These are phyloP conservation scores for Plectrocnemia conspersa DNA, from an alignment of 1,140 invertebrate genomes.

Conservation along the genomic window DNA sequence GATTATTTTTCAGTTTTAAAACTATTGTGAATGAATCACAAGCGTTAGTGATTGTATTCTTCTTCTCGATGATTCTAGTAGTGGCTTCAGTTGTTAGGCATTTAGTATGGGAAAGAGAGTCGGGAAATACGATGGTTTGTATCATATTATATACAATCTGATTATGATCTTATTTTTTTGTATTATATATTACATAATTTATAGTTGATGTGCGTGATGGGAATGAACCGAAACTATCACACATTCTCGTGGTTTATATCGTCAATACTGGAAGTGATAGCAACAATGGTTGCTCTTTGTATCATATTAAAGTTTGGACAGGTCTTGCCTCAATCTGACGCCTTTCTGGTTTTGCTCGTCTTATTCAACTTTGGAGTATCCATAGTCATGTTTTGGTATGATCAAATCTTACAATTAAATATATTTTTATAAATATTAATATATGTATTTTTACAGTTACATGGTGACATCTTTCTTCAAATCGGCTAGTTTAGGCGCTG, in stretches of 20 bases:
- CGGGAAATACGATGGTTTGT: constrained; percentile 60
- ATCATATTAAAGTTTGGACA: constrained; percentile 52
- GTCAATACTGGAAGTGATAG: constrained; percentile 51
- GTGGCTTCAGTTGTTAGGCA: constrained; percentile 58
- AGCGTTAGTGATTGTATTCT: constrained; percentile 57
- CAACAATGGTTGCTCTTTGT: constrained; percentile 50
- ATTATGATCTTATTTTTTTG: neutral
- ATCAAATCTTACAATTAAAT: constrained; percentile 14
- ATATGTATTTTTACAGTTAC: constrained; percentile 50
- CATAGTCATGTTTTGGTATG: constrained; percentile 59
- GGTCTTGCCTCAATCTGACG: constrained; percentile 54
- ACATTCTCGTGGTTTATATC: constrained; percentile 59
- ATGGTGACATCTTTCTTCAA: constrained; percentile 62
- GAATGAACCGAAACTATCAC: constrained; percentile 56
- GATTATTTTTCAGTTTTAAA: constrained; percentile 53
- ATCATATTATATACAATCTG: constrained; percentile 16
- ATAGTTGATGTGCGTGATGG: constrained; percentile 65
- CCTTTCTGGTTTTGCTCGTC: constrained; percentile 52
- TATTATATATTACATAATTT: constrained; percentile 12
- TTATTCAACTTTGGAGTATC: constrained; percentile 55
- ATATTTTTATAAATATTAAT: neutral
- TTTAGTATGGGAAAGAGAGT: constrained; percentile 61
- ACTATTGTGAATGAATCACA: constrained; percentile 61
- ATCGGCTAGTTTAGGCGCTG: constrained; percentile 59
- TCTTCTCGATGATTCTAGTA: constrained; percentile 58